phyloP scores from a whole-genome alignment of 2,113 vertebrate genomes.

The Alligator mississippiensis region DNA sequence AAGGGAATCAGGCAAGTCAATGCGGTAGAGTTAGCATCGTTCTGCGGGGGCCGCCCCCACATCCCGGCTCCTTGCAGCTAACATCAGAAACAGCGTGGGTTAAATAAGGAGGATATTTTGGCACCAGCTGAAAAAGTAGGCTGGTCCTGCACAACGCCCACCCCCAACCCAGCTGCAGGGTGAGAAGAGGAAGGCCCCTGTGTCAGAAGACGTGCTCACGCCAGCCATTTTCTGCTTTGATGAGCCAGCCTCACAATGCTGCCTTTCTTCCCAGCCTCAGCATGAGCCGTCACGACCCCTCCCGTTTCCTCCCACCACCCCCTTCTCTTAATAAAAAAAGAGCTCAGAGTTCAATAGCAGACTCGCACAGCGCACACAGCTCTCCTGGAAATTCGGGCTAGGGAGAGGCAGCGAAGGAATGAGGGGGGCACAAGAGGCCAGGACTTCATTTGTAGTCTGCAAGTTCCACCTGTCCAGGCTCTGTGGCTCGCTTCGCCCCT shows the following conservation, averaged over 20 bases:
- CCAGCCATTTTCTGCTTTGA: neutral
- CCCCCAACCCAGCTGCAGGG: too few species aligned
- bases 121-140: neutral
- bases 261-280: conserved; percentile 19
- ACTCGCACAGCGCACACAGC: neutral
- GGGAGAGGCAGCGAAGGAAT: neutral
- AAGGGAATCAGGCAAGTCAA: too few species aligned
- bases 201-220: rapidly evolving
- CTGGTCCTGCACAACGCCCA: neutral
- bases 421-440: neutral
- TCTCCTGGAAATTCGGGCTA: neutral
- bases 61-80: neutral
- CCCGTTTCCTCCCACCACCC: neutral
- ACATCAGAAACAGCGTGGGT: rapidly evolving
- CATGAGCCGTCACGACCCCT: rapidly evolving
- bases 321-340: neutral
- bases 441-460: neutral
- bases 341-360: neutral
- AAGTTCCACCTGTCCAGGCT: neutral
- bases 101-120: neutral
- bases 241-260: neutral
- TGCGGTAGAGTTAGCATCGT: neutral
- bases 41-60: neutral
- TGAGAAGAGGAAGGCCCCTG: neutral
- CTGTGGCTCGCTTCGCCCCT: neutral